Base-by-base conservation (phyloP, 2,888 invertebrate genomes). In the Ornithoptera priamus region DNA sequence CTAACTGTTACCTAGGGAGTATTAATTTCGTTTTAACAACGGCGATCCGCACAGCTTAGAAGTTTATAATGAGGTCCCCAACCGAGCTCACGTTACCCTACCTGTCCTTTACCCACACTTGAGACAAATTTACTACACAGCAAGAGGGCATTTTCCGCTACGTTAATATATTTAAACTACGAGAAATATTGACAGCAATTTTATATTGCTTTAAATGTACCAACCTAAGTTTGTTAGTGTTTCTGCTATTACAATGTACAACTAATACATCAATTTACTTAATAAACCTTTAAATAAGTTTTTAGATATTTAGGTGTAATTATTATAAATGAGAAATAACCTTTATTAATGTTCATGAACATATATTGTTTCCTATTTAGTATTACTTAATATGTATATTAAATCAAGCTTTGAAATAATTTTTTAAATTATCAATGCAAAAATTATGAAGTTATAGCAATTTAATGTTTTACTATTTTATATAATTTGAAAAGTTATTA, bases 61-160 rank as follows among this genome's bases (percentile, higher is more conserved):
- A 70, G 69, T 70, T 66, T 66, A 70, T 70, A 70, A 70, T 70
- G 66, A 70, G 69, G 69, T 65, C 62, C 62, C 66, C 62, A 59
- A 58, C 36, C 66, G 69, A 53, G 62, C 65, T 66, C 65, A 58
- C 50, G 66, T 70, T 70, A 66, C 69, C 65, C 22, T 69, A 69
- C 65, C 62, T 62, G 58, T 62, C 66, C 65, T 58, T 62, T 62
- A 59, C 58, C 65, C 66, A 56, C 69, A 50, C 53, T 62, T 58
- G 57, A 70, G 66, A 70, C 62, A 66, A 70, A 66, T 70, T 70
- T 66, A 66, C 58, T 66, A 50, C 58, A 56, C 58, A 42, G 30
- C 39, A 59, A 50, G 58, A 46, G 46, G 24, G 30, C 39, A 39
- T 66, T 62, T 65, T 62, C 39, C 46, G 36, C 56, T 39, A n/a